Conservation (phyloP, 2,888 invertebrate species). For the Hydropsyche betteni region DNA sequence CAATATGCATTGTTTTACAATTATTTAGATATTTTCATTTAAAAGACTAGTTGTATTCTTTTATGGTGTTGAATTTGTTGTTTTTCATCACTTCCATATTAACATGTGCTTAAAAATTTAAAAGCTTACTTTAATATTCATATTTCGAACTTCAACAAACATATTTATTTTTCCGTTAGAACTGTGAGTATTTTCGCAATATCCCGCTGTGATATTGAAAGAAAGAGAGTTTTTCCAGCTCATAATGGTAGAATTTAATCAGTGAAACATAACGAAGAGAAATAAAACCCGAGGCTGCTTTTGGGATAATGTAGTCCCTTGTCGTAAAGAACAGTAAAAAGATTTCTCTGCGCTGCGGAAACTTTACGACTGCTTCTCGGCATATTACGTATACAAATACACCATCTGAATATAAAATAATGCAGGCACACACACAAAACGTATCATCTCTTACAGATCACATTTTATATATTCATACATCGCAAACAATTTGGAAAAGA, state of each 20-base stretch:
- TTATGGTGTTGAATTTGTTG: too few species aligned
- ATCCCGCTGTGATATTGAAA: neutral
- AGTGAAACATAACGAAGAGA: conserved; percentile 45
- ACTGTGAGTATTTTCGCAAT: too few species aligned
- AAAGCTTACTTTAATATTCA: too few species aligned
- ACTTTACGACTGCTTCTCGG: conserved; percentile 33
- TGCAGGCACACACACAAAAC: neutral
- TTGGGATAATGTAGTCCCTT: conserved; percentile 48
- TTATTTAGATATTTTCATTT: too few species aligned
- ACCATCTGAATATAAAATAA: neutral
- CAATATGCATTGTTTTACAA: too few species aligned
- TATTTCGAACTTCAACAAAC: too few species aligned
- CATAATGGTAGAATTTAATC: conserved; percentile 48
- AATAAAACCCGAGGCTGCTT: conserved; percentile 47
- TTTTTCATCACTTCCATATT: too few species aligned
- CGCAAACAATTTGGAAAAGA: too few species aligned
- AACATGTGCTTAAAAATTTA: too few species aligned
- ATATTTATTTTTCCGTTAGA: too few species aligned
- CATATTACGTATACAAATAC: conserved; percentile 26
- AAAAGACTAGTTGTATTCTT: too few species aligned
- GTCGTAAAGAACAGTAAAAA: conserved; percentile 48
- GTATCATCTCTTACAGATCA: neutral
- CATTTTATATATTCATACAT: too few species aligned
- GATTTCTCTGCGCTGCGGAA: conserved; percentile 45
- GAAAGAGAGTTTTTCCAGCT: conserved; percentile 29